Base-by-base conservation (phyloP, 2,888 invertebrate genomes). In the Lepetodrilus schrolli region DNA sequence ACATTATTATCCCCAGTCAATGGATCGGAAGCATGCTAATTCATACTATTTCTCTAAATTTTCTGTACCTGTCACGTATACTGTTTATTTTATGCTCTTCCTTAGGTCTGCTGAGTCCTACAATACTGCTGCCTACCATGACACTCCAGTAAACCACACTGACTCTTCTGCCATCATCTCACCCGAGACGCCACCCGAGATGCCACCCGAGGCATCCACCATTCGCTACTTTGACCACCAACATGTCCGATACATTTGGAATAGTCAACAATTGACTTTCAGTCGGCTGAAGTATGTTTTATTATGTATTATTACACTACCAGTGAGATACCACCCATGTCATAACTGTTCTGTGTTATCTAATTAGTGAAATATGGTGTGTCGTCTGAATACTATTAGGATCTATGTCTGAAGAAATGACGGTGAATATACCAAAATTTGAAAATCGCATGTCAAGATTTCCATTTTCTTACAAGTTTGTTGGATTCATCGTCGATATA, bases 211-310 rank as follows among this genome's bases (percentile, higher is more conserved):
- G 47, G n/a, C 66, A 23, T 23, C 48, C 34, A 73, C 72, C 8
- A 2, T 77, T 49, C 77, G 76, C 8, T 89, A 86, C 78, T 88
- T 90, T 78, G 89, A 89, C 70, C 86, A 86, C 74, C 86, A 88
- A 48, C 84, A 89, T 75, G 79, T 86, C n/a, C 78, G 89, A n/a
- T 90, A 88, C 76, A 74, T 88, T 3, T 89, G 89, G 90, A 84
- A 86, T 58, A 75, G 81, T 26, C 79, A 80, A 17, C 38, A 73
- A 2, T 73, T 80, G 13, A 72, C 79, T 5, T 89, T 86, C 77
- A 75, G 71, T 23, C 80, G 78, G 74, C 79, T 89, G 8, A 80
- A 82, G 88, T 88, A 81, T 80, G 86, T 81, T 5, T 51, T 17
- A 30, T 26, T 65, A 26, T 4, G 0, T 30, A 43, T 47, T 47